These are phyloP conservation scores for Cardiocondyla obscurior DNA, from an alignment of 1,140 invertebrate genomes.

Conservation along the genomic window DNA sequence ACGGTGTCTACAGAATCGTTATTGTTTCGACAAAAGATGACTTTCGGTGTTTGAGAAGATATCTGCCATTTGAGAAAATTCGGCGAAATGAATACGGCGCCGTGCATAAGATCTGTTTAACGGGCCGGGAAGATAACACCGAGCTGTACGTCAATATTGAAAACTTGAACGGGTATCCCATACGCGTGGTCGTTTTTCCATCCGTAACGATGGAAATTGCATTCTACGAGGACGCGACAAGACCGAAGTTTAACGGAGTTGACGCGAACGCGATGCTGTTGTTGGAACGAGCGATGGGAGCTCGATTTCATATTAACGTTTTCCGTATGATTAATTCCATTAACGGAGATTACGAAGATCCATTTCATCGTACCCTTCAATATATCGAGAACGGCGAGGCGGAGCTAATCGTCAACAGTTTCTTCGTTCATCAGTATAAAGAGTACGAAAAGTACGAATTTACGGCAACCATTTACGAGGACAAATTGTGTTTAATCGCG, in stretches of 20 bases:
- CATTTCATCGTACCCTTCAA: slow-evolving; percentile 57
- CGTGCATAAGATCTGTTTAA: slow-evolving; percentile 28
- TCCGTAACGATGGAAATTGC: slow-evolving; percentile 64
- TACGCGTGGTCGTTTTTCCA: slow-evolving; percentile 66
- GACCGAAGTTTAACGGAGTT: neutral
- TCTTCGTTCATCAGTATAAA: slow-evolving; percentile 67
- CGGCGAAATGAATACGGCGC: slow-evolving; percentile 49
- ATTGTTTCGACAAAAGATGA: slow-evolving; percentile 49
- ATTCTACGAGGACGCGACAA: neutral
- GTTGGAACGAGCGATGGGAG: slow-evolving; percentile 60
- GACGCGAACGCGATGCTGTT: slow-evolving; percentile 59
- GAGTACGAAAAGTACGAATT: slow-evolving; percentile 57
- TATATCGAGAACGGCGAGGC: slow-evolving; percentile 41
- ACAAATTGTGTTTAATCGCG: slow-evolving; percentile 70
- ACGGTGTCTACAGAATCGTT: slow-evolving; percentile 59
- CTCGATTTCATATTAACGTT: slow-evolving; percentile 56
- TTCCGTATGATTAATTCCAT: neutral
- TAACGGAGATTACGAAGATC: slow-evolving; percentile 42
- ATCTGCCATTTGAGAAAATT: slow-evolving; percentile 62
- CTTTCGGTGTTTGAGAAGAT: slow-evolving; percentile 62
- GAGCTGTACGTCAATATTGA: slow-evolving; percentile 67
- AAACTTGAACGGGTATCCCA: slow-evolving; percentile 68
- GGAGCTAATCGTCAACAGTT: slow-evolving; percentile 70
- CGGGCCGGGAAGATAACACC: neutral
- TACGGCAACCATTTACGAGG: slow-evolving; percentile 56